These are phyloP conservation scores for Gymnosoma rotundatum DNA, from an alignment of 2,888 invertebrate genomes.

Conservation along the genomic window DNA sequence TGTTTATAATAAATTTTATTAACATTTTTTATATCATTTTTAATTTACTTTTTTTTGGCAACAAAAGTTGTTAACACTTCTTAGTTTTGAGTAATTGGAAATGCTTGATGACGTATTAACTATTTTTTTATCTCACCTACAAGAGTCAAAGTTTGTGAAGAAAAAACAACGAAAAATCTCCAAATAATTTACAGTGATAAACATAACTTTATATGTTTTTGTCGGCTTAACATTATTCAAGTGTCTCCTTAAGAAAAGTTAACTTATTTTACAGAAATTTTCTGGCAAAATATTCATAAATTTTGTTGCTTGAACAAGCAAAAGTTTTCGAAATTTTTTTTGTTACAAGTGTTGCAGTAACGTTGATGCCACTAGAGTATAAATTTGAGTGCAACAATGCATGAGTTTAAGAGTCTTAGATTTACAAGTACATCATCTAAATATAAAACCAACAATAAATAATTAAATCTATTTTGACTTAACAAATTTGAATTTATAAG, in stretches of 20 bases:
- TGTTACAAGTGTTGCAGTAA: neutral
- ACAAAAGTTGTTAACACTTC: constrained; percentile 49
- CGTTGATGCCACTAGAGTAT: constrained; percentile 11
- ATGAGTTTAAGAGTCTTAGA: constrained; percentile 7
- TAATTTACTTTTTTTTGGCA: neutral
- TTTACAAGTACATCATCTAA: constrained; percentile 59
- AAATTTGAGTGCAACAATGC: constrained; percentile 3
- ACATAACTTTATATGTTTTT: constrained; percentile 5
- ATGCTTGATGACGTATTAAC: neutral
- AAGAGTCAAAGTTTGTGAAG: constrained; percentile 25
- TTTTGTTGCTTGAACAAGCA: constrained; percentile 37
- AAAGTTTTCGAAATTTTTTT: constrained; percentile 26
- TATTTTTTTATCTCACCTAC: neutral
- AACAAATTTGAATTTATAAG: neutral
- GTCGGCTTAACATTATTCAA: neutral
- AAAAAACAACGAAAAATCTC: constrained; percentile 11
- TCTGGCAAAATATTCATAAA: constrained; percentile 36
- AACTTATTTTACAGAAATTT: neutral
- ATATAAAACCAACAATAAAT: constrained; percentile 34
- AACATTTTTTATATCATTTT: neutral
- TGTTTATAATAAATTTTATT: too few species aligned
- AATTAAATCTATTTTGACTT: constrained; percentile 33
- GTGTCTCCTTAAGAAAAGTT: neutral
- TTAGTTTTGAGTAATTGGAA: neutral
- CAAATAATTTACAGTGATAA: constrained; percentile 9